Evolutionary conservation across 2,888 invertebrate species (phyloP).

Genomic region (Erebia ligea): DNA sequence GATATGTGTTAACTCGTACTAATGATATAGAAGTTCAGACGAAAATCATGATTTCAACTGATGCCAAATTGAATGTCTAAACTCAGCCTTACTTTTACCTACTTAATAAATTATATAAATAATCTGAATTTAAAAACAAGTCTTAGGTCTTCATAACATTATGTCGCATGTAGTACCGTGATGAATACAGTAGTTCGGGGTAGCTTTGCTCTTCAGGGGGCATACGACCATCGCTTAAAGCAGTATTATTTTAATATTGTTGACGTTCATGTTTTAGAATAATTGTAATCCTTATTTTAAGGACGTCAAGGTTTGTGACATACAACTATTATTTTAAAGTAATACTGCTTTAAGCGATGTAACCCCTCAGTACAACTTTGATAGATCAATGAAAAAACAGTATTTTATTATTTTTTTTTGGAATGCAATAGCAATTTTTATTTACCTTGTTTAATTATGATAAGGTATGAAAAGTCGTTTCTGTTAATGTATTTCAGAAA

Average conservation of each 20-base stretch:
- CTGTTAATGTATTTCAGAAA: neutral
- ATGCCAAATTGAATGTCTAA: neutral
- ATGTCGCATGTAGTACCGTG: slow-evolving; percentile 59
- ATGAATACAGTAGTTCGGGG: slow-evolving; percentile 39
- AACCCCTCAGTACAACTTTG: neutral
- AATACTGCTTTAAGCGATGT: too few relatives aligned
- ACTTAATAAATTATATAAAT: slow-evolving; percentile 82
- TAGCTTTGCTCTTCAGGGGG: neutral
- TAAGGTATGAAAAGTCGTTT: neutral
- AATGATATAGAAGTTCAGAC: too few relatives aligned
- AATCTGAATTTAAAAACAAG: slow-evolving; percentile 81
- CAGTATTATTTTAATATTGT: too few relatives aligned
- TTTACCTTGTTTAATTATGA: slow-evolving; percentile 24
- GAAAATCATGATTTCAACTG: neutral
- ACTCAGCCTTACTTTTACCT: slow-evolving; percentile 56
- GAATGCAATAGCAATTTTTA: neutral
- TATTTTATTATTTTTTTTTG: neutral
- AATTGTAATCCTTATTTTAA: too few relatives aligned
- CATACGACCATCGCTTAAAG: too few relatives aligned
- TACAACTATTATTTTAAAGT: too few relatives aligned
- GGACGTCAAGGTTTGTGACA: too few relatives aligned
- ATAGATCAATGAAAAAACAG: neutral
- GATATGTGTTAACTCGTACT: too few relatives aligned
- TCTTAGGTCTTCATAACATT: slow-evolving; percentile 71
- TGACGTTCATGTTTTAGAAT: too few relatives aligned